Percentiles rank a stretch among this genome's conserved stretches.
Evolutionary conservation across 2,113 vertebrate species (phyloP).

Genomic region (Pardalotus punctatus): DNA sequence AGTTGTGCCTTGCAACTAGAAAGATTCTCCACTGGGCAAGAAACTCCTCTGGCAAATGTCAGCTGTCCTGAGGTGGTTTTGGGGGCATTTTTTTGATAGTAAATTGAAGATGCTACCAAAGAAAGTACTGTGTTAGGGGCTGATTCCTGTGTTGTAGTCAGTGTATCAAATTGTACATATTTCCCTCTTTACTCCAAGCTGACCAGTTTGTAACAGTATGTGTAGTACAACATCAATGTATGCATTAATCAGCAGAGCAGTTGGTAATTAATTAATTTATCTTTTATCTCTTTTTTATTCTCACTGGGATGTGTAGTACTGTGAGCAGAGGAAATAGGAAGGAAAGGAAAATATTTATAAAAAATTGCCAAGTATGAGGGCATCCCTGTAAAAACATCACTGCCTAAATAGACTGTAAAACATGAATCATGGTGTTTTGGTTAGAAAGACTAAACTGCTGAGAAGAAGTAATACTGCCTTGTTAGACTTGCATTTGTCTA

Average conservation of each 20-base stretch:
- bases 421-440: not conserved
- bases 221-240: not conserved
- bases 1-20: not conserved
- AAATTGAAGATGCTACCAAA: not conserved
- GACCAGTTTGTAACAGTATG: not conserved
- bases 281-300: not conserved
- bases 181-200: not conserved
- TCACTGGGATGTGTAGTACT: not conserved
- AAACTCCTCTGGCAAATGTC: not conserved
- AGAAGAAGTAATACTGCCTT: not conserved
- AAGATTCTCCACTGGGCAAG: not conserved
- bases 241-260: conserved; percentile 23
- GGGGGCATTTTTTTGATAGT: not conserved
- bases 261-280: conserved; percentile 31
- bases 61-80: not conserved
- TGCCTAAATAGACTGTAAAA: not conserved
- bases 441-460: not conserved
- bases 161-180: not conserved
- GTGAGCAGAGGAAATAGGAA: conserved; percentile 11
- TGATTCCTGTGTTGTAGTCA: not conserved
- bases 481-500: not conserved
- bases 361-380: not conserved
- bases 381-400: not conserved
- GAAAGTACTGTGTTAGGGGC: not conserved
- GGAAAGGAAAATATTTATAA: conserved; percentile 27